A percentile compares a stretch with the other conserved stretches of the same genome.
Evolutionary conservation across 2,113 vertebrate genomes (phyloP).

Genomic region (Poeciliopsis occidentalis): DNA sequence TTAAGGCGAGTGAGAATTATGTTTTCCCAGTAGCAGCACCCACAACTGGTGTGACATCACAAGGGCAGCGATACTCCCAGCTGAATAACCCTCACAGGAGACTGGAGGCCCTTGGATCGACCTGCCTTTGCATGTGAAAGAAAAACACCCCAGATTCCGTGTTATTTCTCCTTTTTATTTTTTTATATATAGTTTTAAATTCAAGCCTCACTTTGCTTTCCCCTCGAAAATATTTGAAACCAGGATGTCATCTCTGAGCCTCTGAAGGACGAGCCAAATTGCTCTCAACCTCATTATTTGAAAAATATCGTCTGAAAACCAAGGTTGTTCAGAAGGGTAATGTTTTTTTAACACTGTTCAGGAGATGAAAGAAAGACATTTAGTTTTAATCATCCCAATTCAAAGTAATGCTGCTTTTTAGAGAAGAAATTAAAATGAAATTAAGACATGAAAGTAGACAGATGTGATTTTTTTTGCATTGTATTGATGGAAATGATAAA

Average conservation of each 20-base stretch:
- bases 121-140: conserved; percentile 19
- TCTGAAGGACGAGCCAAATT: neutral
- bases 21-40: conserved; percentile 17
- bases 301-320: no score
- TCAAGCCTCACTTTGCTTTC: neutral
- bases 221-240: neutral
- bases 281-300: neutral
- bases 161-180: neutral
- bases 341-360: no score
- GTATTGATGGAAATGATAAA: no score
- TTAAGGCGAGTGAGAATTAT: conserved; percentile 13
- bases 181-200: no score
- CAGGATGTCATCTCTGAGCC: neutral
- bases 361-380: no score
- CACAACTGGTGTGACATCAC: conserved; percentile 26
- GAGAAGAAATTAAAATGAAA: no score
- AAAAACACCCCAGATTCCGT: conserved; percentile 1
- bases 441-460: no score
- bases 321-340: no score
- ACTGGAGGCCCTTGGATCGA: conserved; percentile 31
- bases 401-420: no score
- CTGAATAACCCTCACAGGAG: conserved; percentile 32
- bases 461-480: no score
- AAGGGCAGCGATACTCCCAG: conserved; percentile 42
- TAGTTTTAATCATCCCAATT: no score